A percentile compares a stretch with the other conserved stretches of the same genome.
Conservation (phyloP, 2,888 invertebrate genomes). For the Leptopterna dolabrata region DNA sequence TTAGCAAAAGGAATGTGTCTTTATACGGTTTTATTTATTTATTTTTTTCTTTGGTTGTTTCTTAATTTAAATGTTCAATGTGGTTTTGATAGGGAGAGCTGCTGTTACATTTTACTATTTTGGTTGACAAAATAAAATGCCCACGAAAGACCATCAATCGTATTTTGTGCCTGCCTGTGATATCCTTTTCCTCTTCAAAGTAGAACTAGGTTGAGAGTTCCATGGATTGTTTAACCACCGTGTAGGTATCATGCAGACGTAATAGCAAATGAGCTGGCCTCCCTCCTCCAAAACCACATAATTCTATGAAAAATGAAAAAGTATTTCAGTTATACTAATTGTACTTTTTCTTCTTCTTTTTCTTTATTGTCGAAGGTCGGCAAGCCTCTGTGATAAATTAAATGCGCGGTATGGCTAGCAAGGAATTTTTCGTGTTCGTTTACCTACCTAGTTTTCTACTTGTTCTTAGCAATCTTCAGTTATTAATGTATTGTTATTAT, state of each 20-base stretch:
- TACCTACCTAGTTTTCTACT: background rate
- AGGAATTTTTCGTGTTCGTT: background rate
- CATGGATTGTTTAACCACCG: too few species aligned
- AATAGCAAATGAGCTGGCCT: background rate
- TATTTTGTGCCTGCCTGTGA: too few species aligned
- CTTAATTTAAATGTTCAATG: too few species aligned
- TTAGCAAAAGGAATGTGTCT: background rate
- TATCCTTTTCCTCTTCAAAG: too few species aligned
- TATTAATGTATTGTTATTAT: background rate
- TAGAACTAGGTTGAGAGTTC: too few species aligned
- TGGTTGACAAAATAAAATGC: too few species aligned
- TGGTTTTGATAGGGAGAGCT: too few species aligned
- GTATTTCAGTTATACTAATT: background rate
- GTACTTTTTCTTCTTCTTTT: too few species aligned
- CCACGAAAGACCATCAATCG: too few species aligned
- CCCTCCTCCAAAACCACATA: background rate
- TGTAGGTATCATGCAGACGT: too few species aligned
- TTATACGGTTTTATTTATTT: background rate
- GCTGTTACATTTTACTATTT: too few species aligned
- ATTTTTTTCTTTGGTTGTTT: background rate
- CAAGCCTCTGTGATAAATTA: slow-evolving; percentile 2
- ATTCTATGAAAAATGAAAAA: background rate
- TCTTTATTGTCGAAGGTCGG: background rate
- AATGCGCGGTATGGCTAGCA: background rate
- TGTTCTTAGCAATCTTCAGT: background rate